Base-by-base conservation (phyloP, 1,140 invertebrate species). In the Tetragonula clypearis region DNA sequence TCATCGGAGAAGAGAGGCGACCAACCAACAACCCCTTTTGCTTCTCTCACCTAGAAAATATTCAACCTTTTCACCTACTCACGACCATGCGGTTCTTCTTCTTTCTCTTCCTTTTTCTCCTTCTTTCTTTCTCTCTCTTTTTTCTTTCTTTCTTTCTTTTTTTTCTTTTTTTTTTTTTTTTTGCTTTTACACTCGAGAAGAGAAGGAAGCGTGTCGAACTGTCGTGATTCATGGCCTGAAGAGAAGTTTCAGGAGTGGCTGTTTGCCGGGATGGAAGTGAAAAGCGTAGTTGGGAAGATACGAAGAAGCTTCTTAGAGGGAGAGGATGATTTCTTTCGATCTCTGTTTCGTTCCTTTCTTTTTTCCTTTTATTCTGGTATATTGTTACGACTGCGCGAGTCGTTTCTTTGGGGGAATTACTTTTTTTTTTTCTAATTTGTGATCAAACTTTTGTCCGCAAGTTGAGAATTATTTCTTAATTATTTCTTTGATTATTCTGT, bases 1-100 rank as follows among this genome's bases (percentile, higher is more conserved):
- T 35, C 73, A 19, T 30, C 5, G 9, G 14, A 72, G 30, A 30
- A 30, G 41, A 55, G 41, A 49, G 41, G 41, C 41, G 8, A 49
- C 41, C 41, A 49, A 49, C 41, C 8, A 49, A 49, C 41, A 77
- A 35, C 81, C 58, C 19, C 49, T 41, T 55, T 58, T 53, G n/a
- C 35, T 6, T 53, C 30, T 35, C 35, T 80, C 68, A 26, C 72
- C 30, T 58, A 19, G 73, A 68, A 83, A 49, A 83, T n/a, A 26
- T 49, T 30, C 21, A 66, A 41, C 49, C 53, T 14, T 41, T 35
- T 41, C 72, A n/a, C 17, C 5, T 5, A 12, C 35, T 23, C 30
- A 5, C 26, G 1, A 41, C n/a, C 15, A 26, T 15, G n/a, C 41
- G 17, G 35, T 41, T 41, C 68, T 68, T 14, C 49, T 15, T 35